Evolutionary conservation across 2,888 invertebrate genomes (phyloP).

Genomic region (Drosophila suboccidentalis): DNA sequence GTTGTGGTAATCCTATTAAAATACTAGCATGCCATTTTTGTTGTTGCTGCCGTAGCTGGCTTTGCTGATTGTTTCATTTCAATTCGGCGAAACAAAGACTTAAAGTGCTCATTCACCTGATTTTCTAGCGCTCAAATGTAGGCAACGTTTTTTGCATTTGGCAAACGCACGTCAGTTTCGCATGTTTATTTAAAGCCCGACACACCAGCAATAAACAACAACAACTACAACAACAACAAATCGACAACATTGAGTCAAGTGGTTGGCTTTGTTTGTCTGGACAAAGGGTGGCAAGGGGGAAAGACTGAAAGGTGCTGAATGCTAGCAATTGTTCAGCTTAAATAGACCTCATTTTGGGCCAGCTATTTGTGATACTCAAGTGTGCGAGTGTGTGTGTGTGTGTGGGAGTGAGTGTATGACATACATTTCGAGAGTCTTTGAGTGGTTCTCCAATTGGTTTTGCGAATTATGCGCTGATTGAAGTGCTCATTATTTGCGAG

Average conservation of each 20-base stretch:
- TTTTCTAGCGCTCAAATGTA: conserved; percentile 63
- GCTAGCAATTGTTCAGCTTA: conserved; percentile 62
- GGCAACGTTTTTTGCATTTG: conserved; percentile 55
- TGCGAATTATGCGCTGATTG: conserved; percentile 35
- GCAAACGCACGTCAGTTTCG: conserved; percentile 24
- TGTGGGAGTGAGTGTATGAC: conserved; percentile 43
- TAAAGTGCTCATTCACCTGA: conserved; percentile 81
- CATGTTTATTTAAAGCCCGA: conserved; percentile 74
- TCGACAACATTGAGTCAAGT: not conserved
- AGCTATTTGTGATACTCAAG: conserved; percentile 40
- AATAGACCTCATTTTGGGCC: conserved; percentile 65
- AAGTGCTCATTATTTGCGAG: conserved; percentile 26
- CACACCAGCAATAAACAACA: conserved; percentile 21
- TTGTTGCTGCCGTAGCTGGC: conserved; percentile 35
- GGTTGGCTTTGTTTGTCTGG: conserved; percentile 45
- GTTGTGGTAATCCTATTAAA: conserved; percentile 71
- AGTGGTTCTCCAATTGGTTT: conserved; percentile 35
- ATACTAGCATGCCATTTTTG: conserved; percentile 46
- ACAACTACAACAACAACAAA: conserved; percentile 13
- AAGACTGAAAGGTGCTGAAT: conserved; percentile 23
- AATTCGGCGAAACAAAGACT: conserved; percentile 80
- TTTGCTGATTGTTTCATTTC: conserved; percentile 72
- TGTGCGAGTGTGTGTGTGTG: not conserved
- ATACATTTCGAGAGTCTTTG: conserved; percentile 52
- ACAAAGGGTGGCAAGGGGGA: not conserved